Conservation (phyloP, 2,888 invertebrate species). For the Baccha elongata region DNA sequence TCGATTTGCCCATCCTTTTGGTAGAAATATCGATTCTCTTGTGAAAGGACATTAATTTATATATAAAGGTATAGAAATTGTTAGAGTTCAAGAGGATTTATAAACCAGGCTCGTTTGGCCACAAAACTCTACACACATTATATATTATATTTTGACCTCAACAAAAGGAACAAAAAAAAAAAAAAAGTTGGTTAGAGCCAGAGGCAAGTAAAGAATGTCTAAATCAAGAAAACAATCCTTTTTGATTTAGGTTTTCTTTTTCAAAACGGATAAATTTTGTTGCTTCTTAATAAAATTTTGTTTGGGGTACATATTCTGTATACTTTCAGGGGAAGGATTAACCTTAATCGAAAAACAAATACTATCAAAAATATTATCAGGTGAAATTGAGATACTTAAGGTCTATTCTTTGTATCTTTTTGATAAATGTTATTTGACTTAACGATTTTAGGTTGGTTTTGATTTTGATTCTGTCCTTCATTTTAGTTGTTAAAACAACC, state of each 20-base stretch:
- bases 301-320: not conserved
- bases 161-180: not conserved
- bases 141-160: not conserved
- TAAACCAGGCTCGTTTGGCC: not conserved
- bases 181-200: not conserved
- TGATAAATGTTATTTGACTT: not conserved
- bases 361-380: not conserved
- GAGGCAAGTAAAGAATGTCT: not conserved
- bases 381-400: not conserved
- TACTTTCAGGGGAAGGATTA: not conserved
- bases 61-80: constrained; percentile 5
- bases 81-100: not conserved
- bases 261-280: not conserved
- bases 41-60: constrained; percentile 40
- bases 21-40: constrained; percentile 47
- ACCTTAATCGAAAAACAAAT: not conserved
- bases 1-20: constrained; percentile 19
- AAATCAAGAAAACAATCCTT: not conserved
- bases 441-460: no score
- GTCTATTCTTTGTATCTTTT: not conserved
- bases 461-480: no score
- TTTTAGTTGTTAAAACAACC: no score
- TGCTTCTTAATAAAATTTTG: constrained; percentile 1
- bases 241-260: constrained; percentile 4
- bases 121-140: not conserved